phyloP scores from a whole-genome alignment of 37 sponge, comb jelly and placozoan species.

The Theonella swinhoei region DNA sequence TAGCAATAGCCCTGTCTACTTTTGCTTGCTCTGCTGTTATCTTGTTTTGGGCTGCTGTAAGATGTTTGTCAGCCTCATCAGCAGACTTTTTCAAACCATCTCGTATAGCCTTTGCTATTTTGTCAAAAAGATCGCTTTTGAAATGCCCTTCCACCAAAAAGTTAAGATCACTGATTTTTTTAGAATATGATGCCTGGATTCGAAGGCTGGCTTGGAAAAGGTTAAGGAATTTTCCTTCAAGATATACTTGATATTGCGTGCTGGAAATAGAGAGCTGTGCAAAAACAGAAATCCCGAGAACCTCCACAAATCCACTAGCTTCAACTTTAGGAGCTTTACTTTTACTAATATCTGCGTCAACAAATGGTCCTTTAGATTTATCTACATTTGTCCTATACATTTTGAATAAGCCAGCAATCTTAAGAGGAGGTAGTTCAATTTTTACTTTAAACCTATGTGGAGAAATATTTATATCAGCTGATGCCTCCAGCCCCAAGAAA shows the following conservation, averaged over 20 bases:
- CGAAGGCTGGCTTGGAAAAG: conserved; percentile 11
- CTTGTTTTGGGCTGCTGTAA: conserved; percentile 10
- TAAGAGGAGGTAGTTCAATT: conserved; percentile 5
- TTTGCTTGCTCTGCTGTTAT: background rate
- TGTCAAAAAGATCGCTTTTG: background rate
- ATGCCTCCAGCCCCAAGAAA: conserved; percentile 15
- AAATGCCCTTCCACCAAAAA: conserved; percentile 7
- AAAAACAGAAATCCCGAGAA: conserved; percentile 21
- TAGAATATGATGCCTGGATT: background rate
- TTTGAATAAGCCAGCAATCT: conserved; percentile 5
- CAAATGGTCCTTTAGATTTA: conserved; percentile 12
- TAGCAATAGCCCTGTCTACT: too few species aligned
- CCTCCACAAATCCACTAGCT: conserved; percentile 12
- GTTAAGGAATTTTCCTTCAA: conserved; percentile 14
- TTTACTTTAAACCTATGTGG: conserved; percentile 3
- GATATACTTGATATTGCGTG: background rate
- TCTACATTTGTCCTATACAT: conserved; percentile 21
- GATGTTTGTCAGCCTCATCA: background rate
- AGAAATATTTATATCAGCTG: conserved; percentile 4
- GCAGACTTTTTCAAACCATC: background rate
- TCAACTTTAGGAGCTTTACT: background rate
- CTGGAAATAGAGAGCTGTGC: background rate
- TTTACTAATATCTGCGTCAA: background rate
- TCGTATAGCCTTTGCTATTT: background rate
- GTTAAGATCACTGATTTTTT: background rate